phyloP scores from a whole-genome alignment of 1,140 invertebrate species.

The Matsumurasca onukii region DNA sequence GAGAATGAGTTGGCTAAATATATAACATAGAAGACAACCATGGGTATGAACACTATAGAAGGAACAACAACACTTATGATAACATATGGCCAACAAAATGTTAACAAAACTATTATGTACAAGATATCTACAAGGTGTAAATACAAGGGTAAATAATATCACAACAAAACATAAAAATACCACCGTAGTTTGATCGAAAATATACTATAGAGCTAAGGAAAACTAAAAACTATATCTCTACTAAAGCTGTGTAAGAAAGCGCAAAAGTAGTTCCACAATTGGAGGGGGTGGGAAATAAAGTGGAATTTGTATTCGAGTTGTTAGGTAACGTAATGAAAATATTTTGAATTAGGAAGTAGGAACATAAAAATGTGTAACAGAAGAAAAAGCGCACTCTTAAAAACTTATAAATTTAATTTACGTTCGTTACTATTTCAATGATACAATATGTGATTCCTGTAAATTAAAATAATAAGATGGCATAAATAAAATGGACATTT shows the following conservation, averaged over 20 bases:
- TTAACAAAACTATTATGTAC: constrained; percentile 15
- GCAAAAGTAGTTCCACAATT: not conserved
- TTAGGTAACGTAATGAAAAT: no score
- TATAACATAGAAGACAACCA: constrained; percentile 2
- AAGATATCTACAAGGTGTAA: constrained; percentile 11
- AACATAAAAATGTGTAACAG: no score
- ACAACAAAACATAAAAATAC: constrained; percentile 8
- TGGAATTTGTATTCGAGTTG: no score
- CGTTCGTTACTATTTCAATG: no score
- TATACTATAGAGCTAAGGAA: not conserved
- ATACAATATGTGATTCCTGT: no score
- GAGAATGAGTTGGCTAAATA: constrained; percentile 19
- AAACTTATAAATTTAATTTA: no score
- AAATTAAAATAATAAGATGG: no score
- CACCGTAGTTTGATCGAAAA: not conserved
- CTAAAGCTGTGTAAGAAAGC: constrained; percentile 14
- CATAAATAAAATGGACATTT: no score
- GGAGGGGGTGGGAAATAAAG: no score
- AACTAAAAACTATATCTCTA: not conserved
- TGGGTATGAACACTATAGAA: constrained; percentile 13
- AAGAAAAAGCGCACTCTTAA: no score
- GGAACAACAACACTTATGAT: constrained; percentile 24
- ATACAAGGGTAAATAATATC: constrained; percentile 22
- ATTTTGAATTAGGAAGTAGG: no score
- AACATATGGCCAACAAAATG: constrained; percentile 21